Base-by-base conservation (phyloP, 2,113 vertebrate species). In the Turnix velox region DNA sequence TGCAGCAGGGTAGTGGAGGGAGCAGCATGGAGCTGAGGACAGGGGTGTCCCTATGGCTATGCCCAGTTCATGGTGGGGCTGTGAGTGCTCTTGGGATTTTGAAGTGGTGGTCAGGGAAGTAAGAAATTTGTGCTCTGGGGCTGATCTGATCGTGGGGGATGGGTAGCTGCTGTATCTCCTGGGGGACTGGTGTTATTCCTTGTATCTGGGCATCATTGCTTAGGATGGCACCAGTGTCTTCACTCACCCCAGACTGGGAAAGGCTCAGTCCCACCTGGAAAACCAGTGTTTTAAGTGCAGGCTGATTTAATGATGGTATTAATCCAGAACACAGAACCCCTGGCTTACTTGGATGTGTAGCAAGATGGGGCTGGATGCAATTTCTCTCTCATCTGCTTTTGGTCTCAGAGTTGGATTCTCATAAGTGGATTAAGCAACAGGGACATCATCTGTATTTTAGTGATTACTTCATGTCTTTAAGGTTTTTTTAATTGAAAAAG, bases 61-160 rank as follows among this genome's bases (percentile, higher is more conserved):
- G 18, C 23, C 27, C 7, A 16, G 0, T 17, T 61, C 25, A 2
- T 0, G 12, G 11, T 11, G 9, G 45, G 49, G 22, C 17, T 62
- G 58, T 57, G 45, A 69, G 45, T 7, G 40, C 22, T 75, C 33
- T 22, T 24, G 12, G 8, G 0, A 8, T 9, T 25, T 84, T 71
- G 22, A 43, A 73, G 19, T 20, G 3, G 18, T 4, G 7, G 9
- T 6, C 12, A 4, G 3, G 19, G 74, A 7, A 8, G 10, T 66
- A 7, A 69, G 57, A 54, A 49, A 79, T 35, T 13, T 52, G 5
- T 5, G 17, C 5, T 62, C 28, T 67, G 62, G 23, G 19, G 3
- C 18, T 92, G 31, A 1, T 45, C 7, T 73, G 30, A 30, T 25
- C 30, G 10, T 37, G 33, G 25, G 14, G 45, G 19, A n/a, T 37